Base-by-base conservation (phyloP, 2,888 invertebrate genomes). In the Micoletzkya japonica region DNA sequence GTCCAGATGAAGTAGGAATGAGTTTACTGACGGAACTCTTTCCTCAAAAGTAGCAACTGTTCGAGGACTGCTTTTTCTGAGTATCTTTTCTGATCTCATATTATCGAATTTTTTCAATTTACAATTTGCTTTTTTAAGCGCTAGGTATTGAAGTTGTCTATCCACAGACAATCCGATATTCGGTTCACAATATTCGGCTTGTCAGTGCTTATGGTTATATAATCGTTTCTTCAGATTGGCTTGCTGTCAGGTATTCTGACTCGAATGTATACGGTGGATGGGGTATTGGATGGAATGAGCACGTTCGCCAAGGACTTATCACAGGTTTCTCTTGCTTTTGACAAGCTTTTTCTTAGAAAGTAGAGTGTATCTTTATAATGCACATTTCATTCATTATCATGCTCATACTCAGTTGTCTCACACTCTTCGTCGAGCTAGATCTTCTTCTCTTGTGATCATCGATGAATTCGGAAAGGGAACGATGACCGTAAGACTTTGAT, bases 391-490 rank as follows among this genome's bases (percentile, higher is more conserved):
- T 28, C n/a, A 52, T 49, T 7, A 3, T n/a, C 0, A 52, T 54
- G 54, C 30, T 10, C n/a, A 30, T 14, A 54, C 24, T 1, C 81
- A 93, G 92, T 90, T 92, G 88, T 89, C 92, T 2, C 87, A 90
- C 26, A 91, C 92, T 2, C 86, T 93, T 2, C 89, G 90, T 76
- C 90, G 90, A 77, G 90, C 91, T 0, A 90, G 90, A 0, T 85
- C 88, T 0, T 87, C 88, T 73, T 92, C 93, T 0, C 87, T 95
- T 2, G 88, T 95, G 0, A 88, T 95, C 37, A 88, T 94, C 49
- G 95, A 95, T 87, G 94, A 94, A 88, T 93, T 94, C 88, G 94
- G 94, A 3, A 91, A 91, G 86, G 93, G 93, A 72, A 94, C 94
- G 1, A 86, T 87, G 77, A 85, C 85, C 70, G 87, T 87, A 78